Evolutionary conservation across 2,113 vertebrate genomes (phyloP), one percentile per base, ranked within the genome.

Genomic region (Planiliza haematocheilus): DNA sequence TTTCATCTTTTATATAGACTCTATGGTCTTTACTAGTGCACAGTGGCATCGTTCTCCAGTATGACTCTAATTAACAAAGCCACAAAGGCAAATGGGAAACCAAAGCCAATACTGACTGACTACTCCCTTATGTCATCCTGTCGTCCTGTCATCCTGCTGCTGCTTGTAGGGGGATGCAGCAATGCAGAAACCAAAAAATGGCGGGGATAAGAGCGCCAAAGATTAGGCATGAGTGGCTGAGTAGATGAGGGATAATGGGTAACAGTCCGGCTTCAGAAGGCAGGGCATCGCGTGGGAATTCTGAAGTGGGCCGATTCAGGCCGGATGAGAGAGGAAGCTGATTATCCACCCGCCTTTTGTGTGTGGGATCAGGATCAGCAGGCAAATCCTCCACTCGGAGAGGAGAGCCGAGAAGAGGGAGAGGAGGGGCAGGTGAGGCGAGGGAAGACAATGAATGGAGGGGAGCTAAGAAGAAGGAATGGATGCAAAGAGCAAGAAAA

Each of bases 291-390:
- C 17, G 48, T 84, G 79, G 79, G 78, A 89, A 88, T 81, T 84
- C 66, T 71, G 70, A 74, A 65, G 78, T 69, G 77, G 70, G 50
- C 48, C n/a, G 37, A 78, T 77, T 88, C 71, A 83, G 70, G 61
- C 82, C 4, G 79, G 85, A 86, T 84, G 83, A 88, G 64, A 81
- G 74, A 67, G 80, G 86, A 86, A 90, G 86, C 83, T 89, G 88
- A 89, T 92, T 90, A 90, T 81, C 79, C 67, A 34, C 17, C 83
- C 68, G 79, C 62, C 67, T 83, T 85, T 82, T 88, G 81, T 79
- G 79, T 74, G 83, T 58, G 71, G 78, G 81, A 83, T 89, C 81
- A 83, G 86, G 83, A 84, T 89, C 74, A 86, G 78, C 30, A 50
- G 62, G 69, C 76, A 86, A 87, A 90, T 86, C 79, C 87, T 60